Evolutionary conservation across 2,797 vertebrate species (phyloP).

Genomic region (Mus caroli): DNA sequence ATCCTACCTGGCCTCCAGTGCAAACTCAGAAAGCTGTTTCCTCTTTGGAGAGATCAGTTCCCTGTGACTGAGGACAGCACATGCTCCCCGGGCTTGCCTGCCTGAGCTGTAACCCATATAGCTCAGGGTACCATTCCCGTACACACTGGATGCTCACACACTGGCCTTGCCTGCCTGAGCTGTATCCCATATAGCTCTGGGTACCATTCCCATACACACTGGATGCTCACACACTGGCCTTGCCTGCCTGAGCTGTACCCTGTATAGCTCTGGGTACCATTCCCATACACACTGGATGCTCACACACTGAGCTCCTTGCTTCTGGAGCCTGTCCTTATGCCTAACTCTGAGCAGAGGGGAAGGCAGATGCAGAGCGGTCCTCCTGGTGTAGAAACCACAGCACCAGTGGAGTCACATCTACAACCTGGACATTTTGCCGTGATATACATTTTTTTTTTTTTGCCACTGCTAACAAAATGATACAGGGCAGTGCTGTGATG

Average conservation of each 20-base stretch:
- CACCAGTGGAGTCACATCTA: background rate
- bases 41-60: background rate
- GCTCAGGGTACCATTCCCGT: too few relatives aligned
- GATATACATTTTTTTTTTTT: background rate
- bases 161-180: too few relatives aligned
- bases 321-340: background rate
- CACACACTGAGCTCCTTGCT: background rate
- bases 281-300: background rate
- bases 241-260: background rate
- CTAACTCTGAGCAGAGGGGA: background rate
- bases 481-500: background rate
- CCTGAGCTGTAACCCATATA: background rate
- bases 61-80: background rate
- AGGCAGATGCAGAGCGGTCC: background rate
- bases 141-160: too few relatives aligned
- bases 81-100: background rate
- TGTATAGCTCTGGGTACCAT: background rate
- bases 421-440: background rate
- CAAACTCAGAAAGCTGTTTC: slow-evolving; percentile 21
- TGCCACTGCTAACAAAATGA: slow-evolving; percentile 2
- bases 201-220: too few relatives aligned
- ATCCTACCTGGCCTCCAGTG: background rate
- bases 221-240: background rate
- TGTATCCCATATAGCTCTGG: too few relatives aligned
- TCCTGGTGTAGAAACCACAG: background rate